Evolutionary conservation across 2,797 vertebrate genomes (phyloP), one percentile per base, ranked within the genome.

Genomic region (Schizothorax lantsangensis): DNA sequence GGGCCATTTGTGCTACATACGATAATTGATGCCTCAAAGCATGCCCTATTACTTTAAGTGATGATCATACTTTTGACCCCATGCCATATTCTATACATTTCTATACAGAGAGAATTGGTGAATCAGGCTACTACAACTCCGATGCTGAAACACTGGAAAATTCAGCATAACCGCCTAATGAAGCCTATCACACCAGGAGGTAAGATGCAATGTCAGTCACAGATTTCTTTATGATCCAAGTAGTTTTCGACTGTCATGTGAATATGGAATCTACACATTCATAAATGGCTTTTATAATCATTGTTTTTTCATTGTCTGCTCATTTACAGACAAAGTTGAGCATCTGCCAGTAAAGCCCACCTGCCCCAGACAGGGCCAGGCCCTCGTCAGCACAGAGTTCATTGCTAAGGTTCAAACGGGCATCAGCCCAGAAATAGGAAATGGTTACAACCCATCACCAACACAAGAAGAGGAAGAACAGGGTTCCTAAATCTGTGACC

Each of bases 121-220:
- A 92, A 95, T 83, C 92, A 92, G 85, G 90, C 93, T 3, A 19
- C 26, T 49, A 54, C 40, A 14, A 94, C 92, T 83, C 85, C 72
- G 2, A 49, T 89, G 36, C 78, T 91, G 30, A 91, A 90, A 84
- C 95, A 95, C 86, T 96, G 96, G 96, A 96, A 95, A 62, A 93
- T 96, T 84, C 95, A 96, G 89, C 92, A 96, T 80, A 96, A 94
- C 89, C 92, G 94, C 36, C 88, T 96, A 83, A 96, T 96, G 95
- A 94, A 90, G 33, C 96, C 96, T 38, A 91, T 96, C 74, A 26
- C 74, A 59, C 95, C 95, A 82, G 96, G 92, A 94, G 95, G 89
- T 80, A 17, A 85, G 11, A 66, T 40, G 66, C 59, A 38, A 3
- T 49, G 33, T 49, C 17, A 68, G 43, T 68, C 33, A 4, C 36